phyloP scores from a whole-genome alignment of 2,797 vertebrate species.

The Sebastes umbrosus region DNA sequence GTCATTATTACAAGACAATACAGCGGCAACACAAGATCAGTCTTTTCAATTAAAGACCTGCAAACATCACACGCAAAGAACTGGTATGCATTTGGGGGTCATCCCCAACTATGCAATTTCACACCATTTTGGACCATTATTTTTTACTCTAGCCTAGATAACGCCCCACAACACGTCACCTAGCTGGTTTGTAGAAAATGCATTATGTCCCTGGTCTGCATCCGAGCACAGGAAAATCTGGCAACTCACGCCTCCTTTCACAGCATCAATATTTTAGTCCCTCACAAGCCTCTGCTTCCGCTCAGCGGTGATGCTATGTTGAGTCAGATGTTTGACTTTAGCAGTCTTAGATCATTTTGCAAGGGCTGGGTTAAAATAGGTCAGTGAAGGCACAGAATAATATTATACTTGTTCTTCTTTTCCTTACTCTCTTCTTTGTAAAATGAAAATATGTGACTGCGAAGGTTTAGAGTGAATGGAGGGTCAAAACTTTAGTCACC shows the following conservation, averaged over 20 bases:
- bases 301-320: conserved; percentile 54
- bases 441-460: background rate
- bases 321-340: conserved; percentile 65
- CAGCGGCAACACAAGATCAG: too few relatives aligned
- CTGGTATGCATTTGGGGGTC: too few relatives aligned
- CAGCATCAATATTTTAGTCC: conserved; percentile 74
- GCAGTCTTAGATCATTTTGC: conserved; percentile 56
- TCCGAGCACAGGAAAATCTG: conserved; percentile 25
- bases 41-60: too few relatives aligned
- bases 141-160: too few relatives aligned
- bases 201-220: conserved; percentile 1
- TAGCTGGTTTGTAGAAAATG: background rate
- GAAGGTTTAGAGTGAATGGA: background rate
- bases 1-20: too few relatives aligned
- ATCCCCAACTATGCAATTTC: too few relatives aligned
- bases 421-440: background rate
- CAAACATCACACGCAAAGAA: too few relatives aligned
- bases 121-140: too few relatives aligned
- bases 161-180: background rate
- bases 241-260: conserved; percentile 59
- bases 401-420: background rate
- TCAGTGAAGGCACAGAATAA: background rate
- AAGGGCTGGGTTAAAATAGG: conserved; percentile 17
- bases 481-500: background rate
- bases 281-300: conserved; percentile 50